phyloP scores from a whole-genome alignment of 2,113 vertebrate genomes.

The Pseudolaguvia tuberculata region DNA sequence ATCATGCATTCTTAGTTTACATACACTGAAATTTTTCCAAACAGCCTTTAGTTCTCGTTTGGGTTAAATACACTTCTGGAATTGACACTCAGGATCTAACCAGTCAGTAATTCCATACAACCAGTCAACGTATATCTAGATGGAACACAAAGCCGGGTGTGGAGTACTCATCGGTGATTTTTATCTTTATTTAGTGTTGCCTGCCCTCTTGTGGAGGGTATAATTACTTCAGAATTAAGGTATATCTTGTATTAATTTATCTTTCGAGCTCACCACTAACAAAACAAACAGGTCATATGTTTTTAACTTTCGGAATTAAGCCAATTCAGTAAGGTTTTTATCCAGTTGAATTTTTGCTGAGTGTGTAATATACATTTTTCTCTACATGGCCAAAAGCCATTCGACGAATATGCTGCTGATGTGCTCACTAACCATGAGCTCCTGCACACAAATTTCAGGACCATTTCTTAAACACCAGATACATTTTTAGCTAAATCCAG shows the following conservation, averaged over 20 bases:
- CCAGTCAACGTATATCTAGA: not conserved
- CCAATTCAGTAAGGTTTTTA: not conserved
- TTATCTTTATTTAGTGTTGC: conserved; percentile 9
- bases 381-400: not conserved
- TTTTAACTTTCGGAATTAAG: not conserved
- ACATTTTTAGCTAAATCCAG: conserved; percentile 3
- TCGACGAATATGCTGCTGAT: conserved; percentile 10
- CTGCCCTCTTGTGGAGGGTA: conserved; percentile 46
- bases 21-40: conserved; percentile 5
- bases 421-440: not conserved
- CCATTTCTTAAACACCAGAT: not conserved
- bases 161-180: not conserved
- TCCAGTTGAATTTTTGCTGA: not conserved
- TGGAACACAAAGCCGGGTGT: not conserved
- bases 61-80: not conserved
- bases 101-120: not conserved
- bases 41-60: not conserved
- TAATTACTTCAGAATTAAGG: conserved; percentile 4
- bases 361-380: not conserved
- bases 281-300: not conserved
- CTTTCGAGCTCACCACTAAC: conserved; percentile 1
- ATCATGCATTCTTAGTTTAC: not conserved
- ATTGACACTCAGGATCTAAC: conserved; percentile 34
- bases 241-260: not conserved
- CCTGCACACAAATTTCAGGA: conserved; percentile 4